Evolutionary conservation across 2,113 vertebrate species (phyloP).

Genomic region (Antechinus flavipes): DNA sequence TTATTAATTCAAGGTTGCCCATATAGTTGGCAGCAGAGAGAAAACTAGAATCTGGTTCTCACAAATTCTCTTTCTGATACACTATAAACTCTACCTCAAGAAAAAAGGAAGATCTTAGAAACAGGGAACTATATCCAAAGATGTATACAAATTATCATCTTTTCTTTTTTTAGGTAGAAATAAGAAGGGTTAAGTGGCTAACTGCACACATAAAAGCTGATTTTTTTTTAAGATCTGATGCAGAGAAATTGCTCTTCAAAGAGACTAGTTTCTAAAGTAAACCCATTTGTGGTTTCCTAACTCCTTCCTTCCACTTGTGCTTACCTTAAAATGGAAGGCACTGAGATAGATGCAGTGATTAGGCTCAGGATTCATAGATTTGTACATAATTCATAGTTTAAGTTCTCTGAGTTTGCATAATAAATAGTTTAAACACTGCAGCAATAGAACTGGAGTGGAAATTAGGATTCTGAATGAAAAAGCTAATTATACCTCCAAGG

Average conservation of each 20-base stretch:
- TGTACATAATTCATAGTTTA: conserved; percentile 88
- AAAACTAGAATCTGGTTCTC: background rate
- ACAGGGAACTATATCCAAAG: background rate
- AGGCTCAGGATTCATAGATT: conserved; percentile 80
- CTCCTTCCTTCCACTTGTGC: conserved; percentile 64
- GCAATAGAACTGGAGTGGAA: conserved; percentile 85
- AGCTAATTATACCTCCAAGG: conserved; percentile 90
- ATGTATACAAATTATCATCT: background rate
- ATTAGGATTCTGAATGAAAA: conserved; percentile 89
- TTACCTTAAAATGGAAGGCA: conserved; percentile 79
- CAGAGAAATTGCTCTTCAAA: conserved; percentile 18
- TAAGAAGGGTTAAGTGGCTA: conserved; percentile 21
- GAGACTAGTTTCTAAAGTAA: conserved; percentile 31
- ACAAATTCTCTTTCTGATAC: background rate
- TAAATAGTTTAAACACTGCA: conserved; percentile 88
- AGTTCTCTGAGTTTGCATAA: conserved; percentile 87
- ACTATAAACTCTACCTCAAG: background rate
- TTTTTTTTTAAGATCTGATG: conserved; percentile 14
- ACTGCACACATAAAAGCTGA: conserved; percentile 27
- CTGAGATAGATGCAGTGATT: conserved; percentile 81
- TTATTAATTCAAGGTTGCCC: background rate
- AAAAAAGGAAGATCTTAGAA: background rate
- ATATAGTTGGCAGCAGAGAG: background rate
- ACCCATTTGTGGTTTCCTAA: conserved; percentile 43
- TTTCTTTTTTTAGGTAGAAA: conserved; percentile 15